A percentile compares a stretch with the other conserved stretches of the same genome.
phyloP scores from a whole-genome alignment of 2,888 invertebrate species.

The Mythimna ferrago region DNA sequence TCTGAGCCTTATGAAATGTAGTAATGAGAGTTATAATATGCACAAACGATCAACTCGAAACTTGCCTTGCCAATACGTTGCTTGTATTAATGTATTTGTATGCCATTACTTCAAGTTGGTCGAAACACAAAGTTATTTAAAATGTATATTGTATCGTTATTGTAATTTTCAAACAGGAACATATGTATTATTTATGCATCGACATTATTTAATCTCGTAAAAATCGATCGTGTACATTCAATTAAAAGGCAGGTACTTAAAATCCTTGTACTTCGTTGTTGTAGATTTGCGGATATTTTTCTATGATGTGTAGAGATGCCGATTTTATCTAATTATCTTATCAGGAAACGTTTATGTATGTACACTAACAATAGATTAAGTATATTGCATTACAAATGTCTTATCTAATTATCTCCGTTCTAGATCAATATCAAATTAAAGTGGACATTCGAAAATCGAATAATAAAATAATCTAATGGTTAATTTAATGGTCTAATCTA shows the following conservation, averaged over 20 bases:
- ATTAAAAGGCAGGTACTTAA: neutral
- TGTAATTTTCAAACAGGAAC: constrained; percentile 6
- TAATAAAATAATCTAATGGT: constrained; percentile 18
- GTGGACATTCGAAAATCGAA: constrained; percentile 20
- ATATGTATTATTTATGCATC: neutral
- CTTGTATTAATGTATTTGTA: neutral
- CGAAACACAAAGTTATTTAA: neutral
- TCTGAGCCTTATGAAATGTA: neutral
- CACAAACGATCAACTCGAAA: neutral
- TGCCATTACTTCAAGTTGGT: neutral
- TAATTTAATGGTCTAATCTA: constrained; percentile 15
- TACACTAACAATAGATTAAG: constrained; percentile 39
- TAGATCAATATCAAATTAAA: constrained; percentile 46
- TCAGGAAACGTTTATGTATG: constrained; percentile 25
- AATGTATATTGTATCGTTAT: neutral
- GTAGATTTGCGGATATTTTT: constrained; percentile 22
- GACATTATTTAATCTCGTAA: constrained; percentile 4
- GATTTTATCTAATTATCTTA: constrained; percentile 38
- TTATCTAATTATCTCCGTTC: constrained; percentile 25
- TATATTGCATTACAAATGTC: constrained; percentile 46
- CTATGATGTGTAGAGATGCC: constrained; percentile 36
- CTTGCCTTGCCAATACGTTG: neutral
- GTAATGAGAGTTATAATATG: constrained; percentile 8
- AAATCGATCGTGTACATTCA: constrained; percentile 12
- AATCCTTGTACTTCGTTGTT: neutral